Evolutionary conservation across 2,888 invertebrate species (phyloP).

Genomic region (Ophonus ardosiacus): DNA sequence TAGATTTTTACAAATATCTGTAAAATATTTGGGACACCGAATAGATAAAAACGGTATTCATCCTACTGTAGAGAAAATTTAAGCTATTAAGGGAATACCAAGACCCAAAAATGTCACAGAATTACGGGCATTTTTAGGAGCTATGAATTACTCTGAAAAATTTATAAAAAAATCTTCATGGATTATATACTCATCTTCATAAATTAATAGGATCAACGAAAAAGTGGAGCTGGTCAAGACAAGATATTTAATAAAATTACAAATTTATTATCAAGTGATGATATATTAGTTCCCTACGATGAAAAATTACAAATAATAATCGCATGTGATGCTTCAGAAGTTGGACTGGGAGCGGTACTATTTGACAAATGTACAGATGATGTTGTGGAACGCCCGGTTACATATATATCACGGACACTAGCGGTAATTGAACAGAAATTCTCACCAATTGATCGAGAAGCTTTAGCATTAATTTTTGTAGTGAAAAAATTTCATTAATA

Average conservation of each 20-base stretch:
- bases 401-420: constrained; percentile 65
- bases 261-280: neutral
- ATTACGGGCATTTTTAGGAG: neutral
- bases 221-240: neutral
- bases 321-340: constrained; percentile 71
- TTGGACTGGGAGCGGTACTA: constrained; percentile 70
- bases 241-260: constrained; percentile 6
- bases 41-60: constrained; percentile 54
- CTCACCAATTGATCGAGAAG: constrained; percentile 67
- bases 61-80: constrained; percentile 40
- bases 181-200: neutral
- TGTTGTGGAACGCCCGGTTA: constrained; percentile 65
- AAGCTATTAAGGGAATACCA: constrained; percentile 46
- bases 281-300: constrained; percentile 5
- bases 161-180: constrained; percentile 26
- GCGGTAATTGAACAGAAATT: constrained; percentile 66
- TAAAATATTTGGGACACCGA: constrained; percentile 43
- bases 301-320: neutral
- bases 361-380: constrained; percentile 65
- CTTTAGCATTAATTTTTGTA: constrained; percentile 66
- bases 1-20: constrained; percentile 1
- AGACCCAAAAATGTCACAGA: constrained; percentile 16
- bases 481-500: constrained; percentile 62
- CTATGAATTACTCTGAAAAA: constrained; percentile 1
- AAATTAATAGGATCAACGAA: neutral